Percentiles rank a stretch among this genome's conserved stretches.
Evolutionary conservation across 2,113 vertebrate species (phyloP).

Genomic region (Melanotaenia duboulayi): DNA sequence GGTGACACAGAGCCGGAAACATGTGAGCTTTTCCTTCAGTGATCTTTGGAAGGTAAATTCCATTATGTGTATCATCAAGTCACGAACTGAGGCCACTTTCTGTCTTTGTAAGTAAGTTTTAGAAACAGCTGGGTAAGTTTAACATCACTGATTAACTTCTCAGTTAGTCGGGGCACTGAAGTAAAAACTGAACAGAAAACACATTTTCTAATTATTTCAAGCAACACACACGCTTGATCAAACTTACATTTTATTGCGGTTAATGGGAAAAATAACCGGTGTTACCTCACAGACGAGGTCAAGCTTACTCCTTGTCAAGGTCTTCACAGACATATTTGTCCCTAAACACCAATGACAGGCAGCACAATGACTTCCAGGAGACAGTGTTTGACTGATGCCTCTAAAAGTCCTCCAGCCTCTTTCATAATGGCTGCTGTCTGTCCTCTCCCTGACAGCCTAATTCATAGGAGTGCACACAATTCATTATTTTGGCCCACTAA

Average conservation of each 20-base stretch:
- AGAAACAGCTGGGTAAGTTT: background rate
- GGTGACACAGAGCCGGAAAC: no score
- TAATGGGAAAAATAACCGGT: background rate
- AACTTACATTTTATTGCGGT: background rate
- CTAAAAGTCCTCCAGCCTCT: constrained; percentile 34
- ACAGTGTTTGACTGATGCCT: constrained; percentile 44
- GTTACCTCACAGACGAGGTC: constrained; percentile 24
- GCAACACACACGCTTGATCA: background rate
- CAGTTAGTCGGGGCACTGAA: constrained; percentile 2
- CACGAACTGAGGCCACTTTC: background rate
- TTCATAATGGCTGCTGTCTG: constrained; percentile 36
- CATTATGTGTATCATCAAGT: background rate
- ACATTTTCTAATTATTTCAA: background rate
- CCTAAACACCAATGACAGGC: constrained; percentile 56
- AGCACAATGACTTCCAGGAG: constrained; percentile 45
- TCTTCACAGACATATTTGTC: constrained; percentile 38
- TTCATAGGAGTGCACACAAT: constrained; percentile 63
- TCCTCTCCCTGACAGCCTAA: constrained; percentile 44
- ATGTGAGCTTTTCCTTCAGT: no score
- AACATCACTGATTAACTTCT: background rate
- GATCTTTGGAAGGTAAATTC: background rate
- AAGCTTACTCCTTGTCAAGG: constrained; percentile 35
- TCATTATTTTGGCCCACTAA: constrained; percentile 67
- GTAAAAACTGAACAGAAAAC: background rate
- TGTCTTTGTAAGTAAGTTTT: background rate